Conservation (phyloP, 1,140 invertebrate genomes). For the Papilio xuthus region DNA sequence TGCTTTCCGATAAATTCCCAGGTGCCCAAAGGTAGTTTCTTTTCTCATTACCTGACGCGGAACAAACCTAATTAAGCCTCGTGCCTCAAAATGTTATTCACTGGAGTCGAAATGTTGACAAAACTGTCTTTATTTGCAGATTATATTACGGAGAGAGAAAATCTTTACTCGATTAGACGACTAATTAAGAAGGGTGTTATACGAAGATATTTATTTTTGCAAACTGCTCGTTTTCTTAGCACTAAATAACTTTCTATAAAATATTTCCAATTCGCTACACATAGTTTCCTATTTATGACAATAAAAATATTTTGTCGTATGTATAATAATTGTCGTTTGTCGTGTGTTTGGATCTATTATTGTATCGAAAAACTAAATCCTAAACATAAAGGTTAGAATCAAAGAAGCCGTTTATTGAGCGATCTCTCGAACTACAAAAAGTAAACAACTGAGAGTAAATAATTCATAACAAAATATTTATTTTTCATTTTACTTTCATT, state of each 20-base stretch:
- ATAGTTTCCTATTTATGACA: no score
- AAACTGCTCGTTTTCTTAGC: neutral
- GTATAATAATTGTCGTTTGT: no score
- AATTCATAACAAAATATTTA: conserved; percentile 6
- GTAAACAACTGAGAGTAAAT: conserved; percentile 20
- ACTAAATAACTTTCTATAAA: neutral
- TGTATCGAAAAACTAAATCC: no score
- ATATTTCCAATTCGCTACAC: no score
- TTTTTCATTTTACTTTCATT: conserved; percentile 1
- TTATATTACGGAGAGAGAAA: neutral
- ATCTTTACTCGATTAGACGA: neutral
- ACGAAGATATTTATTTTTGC: neutral
- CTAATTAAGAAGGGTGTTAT: neutral
- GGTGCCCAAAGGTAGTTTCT: neutral
- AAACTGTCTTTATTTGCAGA: neutral
- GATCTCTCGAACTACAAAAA: conserved; percentile 3
- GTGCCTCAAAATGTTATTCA: conserved; percentile 1
- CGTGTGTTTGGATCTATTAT: no score
- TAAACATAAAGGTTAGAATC: neutral
- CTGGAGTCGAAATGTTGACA: neutral
- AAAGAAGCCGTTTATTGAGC: conserved; percentile 2
- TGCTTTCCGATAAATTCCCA: neutral
- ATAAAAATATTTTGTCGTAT: no score
- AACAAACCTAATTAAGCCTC: conserved; percentile 10
- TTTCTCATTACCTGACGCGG: conserved; percentile 7